Percentiles rank a stretch among this genome's conserved stretches.
Conservation (phyloP, 2,888 invertebrate genomes). For the Metalampra italica region DNA sequence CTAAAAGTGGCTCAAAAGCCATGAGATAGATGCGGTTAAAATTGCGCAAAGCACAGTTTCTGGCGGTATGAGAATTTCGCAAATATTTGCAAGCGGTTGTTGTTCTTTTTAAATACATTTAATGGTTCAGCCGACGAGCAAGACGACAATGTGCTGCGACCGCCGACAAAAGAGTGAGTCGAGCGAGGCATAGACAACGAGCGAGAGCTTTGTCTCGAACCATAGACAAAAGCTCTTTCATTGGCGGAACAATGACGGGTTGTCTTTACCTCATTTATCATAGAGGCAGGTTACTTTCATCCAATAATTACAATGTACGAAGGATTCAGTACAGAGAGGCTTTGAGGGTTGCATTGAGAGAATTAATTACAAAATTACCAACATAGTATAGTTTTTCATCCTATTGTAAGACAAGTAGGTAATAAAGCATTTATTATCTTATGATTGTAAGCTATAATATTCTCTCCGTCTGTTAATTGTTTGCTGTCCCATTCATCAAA, state of each 20-base stretch:
- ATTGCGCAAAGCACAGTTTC: constrained; percentile 15
- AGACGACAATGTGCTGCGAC: constrained; percentile 52
- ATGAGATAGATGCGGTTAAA: constrained; percentile 9
- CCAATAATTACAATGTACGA: constrained; percentile 71
- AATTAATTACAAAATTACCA: constrained; percentile 53
- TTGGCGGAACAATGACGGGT: constrained; percentile 61
- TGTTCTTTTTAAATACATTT: constrained; percentile 45
- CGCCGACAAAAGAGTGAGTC: constrained; percentile 64
- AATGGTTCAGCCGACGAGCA: constrained; percentile 60
- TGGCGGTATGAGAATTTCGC: constrained; percentile 50
- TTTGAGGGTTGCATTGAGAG: constrained; percentile 42
- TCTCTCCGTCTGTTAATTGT: constrained; percentile 18
- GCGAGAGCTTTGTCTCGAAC: constrained; percentile 60
- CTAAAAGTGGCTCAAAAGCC: constrained; percentile 7
- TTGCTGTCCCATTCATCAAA: constrained; percentile 23
- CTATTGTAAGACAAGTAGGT: constrained; percentile 38
- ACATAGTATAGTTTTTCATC: constrained; percentile 39
- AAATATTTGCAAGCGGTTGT: constrained; percentile 57
- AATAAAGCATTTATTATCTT: constrained; percentile 24
- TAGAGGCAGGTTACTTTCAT: constrained; percentile 74
- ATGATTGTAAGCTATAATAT: constrained; percentile 21
- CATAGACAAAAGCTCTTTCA: constrained; percentile 75
- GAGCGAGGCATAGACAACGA: constrained; percentile 66
- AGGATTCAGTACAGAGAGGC: constrained; percentile 43
- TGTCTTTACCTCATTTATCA: constrained; percentile 75